phyloP scores from a whole-genome alignment of 1,140 invertebrate genomes.

The Tetramorium parvispinum region DNA sequence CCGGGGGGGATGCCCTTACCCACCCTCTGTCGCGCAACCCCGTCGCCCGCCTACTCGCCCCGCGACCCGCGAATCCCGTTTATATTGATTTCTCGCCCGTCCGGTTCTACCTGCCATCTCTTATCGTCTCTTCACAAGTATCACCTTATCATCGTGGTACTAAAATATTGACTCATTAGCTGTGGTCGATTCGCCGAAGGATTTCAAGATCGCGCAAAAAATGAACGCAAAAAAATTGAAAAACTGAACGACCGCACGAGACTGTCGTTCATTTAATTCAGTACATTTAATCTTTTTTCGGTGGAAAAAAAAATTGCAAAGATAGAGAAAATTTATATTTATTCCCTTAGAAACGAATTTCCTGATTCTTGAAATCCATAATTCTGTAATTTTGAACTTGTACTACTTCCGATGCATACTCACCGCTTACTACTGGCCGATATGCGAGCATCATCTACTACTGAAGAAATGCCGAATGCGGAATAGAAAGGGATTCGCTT shows the following conservation, averaged over 20 bases:
- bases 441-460: background rate
- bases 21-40: slow-evolving; percentile 76
- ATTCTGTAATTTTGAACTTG: background rate
- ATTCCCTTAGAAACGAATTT: background rate
- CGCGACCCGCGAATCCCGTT: slow-evolving; percentile 11
- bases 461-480: slow-evolving; percentile 1
- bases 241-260: background rate
- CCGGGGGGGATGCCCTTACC: slow-evolving; percentile 73
- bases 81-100: slow-evolving; percentile 68
- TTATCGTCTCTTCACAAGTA: slow-evolving; percentile 54
- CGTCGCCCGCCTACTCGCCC: slow-evolving; percentile 65
- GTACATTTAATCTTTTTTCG: background rate
- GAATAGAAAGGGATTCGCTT: slow-evolving; percentile 26
- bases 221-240: background rate
- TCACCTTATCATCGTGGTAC: slow-evolving; percentile 36
- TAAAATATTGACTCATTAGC: background rate
- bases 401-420: background rate
- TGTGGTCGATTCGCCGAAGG: background rate
- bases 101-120: slow-evolving; percentile 79
- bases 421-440: background rate
- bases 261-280: background rate
- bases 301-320: background rate
- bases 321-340: background rate
- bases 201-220: background rate
- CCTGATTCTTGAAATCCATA: background rate